Evolutionary conservation across 2,113 vertebrate genomes (phyloP).

Genomic region (Steatornis caripensis): DNA sequence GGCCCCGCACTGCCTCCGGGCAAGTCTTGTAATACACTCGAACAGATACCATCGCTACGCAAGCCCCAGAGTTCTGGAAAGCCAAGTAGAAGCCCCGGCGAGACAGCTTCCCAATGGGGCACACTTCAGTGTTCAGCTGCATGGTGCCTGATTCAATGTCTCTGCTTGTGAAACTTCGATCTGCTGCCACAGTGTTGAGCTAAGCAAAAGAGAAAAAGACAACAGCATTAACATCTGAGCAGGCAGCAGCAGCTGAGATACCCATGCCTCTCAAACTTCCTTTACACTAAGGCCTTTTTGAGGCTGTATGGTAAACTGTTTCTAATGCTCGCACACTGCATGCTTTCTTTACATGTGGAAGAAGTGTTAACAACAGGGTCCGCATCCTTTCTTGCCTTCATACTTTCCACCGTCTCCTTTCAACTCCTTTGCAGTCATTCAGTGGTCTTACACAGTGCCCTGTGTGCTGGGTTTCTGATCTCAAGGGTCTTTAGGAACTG

Average conservation of each 20-base stretch:
- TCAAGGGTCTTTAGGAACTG: not conserved
- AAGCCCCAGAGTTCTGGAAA: conserved; percentile 79
- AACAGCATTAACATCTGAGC: not conserved
- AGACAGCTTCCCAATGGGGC: conserved; percentile 66
- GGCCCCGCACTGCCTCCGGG: conserved; percentile 33
- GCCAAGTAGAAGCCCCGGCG: conserved; percentile 77
- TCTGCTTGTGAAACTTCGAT: conserved; percentile 73
- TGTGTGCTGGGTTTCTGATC: not conserved
- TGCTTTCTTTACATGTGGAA: not conserved
- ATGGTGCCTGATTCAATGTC: conserved; percentile 61
- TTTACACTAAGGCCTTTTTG: not conserved
- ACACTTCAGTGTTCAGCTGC: conserved; percentile 74
- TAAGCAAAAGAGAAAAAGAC: not conserved
- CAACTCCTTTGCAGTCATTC: not conserved
- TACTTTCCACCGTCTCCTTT: not conserved
- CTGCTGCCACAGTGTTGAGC: conserved; percentile 78
- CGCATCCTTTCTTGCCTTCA: not conserved
- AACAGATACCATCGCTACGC: conserved; percentile 74
- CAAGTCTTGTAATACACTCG: conserved; percentile 79
- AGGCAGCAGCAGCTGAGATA: not conserved
- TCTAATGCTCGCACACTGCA: not conserved
- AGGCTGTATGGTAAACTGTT: not conserved
- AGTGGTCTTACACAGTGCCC: not conserved
- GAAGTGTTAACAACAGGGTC: not conserved
- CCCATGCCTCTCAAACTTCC: not conserved